Percentiles rank a stretch among this genome's conserved stretches.
phyloP scores from a whole-genome alignment of 2,113 vertebrate species.

The Leucopsar rothschildi region DNA sequence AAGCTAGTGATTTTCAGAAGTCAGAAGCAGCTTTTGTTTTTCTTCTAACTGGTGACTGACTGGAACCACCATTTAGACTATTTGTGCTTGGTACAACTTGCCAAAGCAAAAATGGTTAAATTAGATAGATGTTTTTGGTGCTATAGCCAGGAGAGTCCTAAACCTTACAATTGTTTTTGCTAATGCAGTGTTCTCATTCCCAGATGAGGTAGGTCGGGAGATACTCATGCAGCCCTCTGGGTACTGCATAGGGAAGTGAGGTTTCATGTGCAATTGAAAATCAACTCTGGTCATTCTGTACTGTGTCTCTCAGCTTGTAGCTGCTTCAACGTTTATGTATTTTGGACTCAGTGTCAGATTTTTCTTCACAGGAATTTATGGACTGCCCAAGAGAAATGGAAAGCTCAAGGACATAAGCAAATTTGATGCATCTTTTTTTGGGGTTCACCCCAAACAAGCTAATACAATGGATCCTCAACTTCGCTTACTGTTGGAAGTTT shows the following conservation, averaged over 20 bases:
- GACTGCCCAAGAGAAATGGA: conserved; percentile 87
- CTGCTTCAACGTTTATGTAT: background rate
- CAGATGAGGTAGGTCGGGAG: background rate
- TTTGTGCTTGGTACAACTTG: background rate
- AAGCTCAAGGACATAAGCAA: conserved; percentile 93
- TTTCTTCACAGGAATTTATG: conserved; percentile 82
- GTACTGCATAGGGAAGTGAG: background rate
- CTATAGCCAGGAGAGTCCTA: background rate
- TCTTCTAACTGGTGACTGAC: background rate
- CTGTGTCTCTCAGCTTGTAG: background rate
- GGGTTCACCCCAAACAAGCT: conserved; percentile 92
- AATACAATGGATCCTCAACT: conserved; percentile 98
- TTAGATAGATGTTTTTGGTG: background rate
- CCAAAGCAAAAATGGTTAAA: background rate
- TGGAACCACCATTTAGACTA: background rate
- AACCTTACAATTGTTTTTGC: background rate
- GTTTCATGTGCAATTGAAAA: background rate
- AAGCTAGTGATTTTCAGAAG: background rate
- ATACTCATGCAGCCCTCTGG: background rate
- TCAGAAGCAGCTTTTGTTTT: background rate
- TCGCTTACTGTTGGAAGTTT: conserved; percentile 87
- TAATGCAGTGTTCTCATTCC: background rate
- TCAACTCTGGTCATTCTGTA: background rate
- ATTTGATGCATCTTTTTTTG: conserved; percentile 93
- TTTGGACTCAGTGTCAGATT: background rate